A percentile compares a stretch with the other conserved stretches of the same genome.
These are phyloP conservation scores for Amphiprion percula DNA, from an alignment of 2,113 vertebrate genomes.

Conservation along the genomic window DNA sequence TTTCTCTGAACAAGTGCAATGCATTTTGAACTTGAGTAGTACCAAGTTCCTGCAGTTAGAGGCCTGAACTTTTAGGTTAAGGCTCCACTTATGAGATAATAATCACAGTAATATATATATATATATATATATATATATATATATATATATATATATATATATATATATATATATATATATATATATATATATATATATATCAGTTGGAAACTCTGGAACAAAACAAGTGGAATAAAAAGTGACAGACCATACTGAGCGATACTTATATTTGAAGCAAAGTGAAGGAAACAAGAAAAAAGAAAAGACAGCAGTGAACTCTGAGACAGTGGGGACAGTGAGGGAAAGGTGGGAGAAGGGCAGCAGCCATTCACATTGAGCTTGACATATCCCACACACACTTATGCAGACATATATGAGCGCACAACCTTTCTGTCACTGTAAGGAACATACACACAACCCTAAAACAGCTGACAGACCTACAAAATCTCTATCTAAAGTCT, in stretches of 20 bases:
- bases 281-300: slow-evolving; percentile 84
- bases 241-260: not conserved
- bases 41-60: too few relatives aligned
- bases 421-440: slow-evolving; percentile 37
- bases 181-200: not conserved
- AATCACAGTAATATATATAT: too few relatives aligned
- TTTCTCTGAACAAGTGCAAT: too few relatives aligned
- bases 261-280: slow-evolving; percentile 91
- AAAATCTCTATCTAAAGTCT: slow-evolving; percentile 68
- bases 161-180: too few relatives aligned
- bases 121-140: too few relatives aligned
- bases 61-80: too few relatives aligned
- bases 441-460: slow-evolving; percentile 50
- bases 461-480: slow-evolving; percentile 69
- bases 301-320: slow-evolving; percentile 69
- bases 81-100: too few relatives aligned
- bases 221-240: not conserved
- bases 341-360: slow-evolving; percentile 52
- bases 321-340: slow-evolving; percentile 76
- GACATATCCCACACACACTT: slow-evolving; percentile 54
- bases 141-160: too few relatives aligned
- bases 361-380: slow-evolving; percentile 70
- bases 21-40: too few relatives aligned
- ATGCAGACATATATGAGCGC: slow-evolving; percentile 49
- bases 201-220: not conserved